Evolutionary conservation across 2,113 vertebrate genomes (phyloP).

Genomic region (Grus americana): DNA sequence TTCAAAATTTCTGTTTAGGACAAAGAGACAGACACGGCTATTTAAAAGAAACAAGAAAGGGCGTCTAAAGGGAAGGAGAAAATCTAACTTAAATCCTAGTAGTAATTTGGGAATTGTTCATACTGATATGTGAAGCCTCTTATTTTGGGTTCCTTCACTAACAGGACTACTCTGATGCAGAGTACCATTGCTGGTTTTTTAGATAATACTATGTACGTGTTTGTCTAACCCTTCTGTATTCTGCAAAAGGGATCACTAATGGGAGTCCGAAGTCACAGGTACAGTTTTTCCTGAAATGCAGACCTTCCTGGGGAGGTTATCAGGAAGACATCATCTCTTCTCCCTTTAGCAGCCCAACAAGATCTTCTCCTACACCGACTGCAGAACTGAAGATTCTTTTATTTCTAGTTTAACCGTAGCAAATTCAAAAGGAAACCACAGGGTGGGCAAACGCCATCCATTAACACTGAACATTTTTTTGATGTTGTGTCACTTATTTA

Average conservation of each 20-base stretch:
- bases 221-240: not conserved
- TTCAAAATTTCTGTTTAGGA: not conserved
- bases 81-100: not conserved
- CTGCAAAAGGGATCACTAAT: not conserved
- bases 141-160: not conserved
- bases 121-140: not conserved
- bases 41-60: not conserved
- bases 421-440: not conserved
- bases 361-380: not conserved
- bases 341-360: not conserved
- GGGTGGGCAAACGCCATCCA: not conserved
- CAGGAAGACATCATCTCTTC: not conserved
- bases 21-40: not conserved
- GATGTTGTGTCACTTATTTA: not conserved
- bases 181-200: not conserved
- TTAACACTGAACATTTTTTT: not conserved
- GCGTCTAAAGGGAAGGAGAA: not conserved
- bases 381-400: not conserved
- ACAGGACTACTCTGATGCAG: not conserved
- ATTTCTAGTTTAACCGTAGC: not conserved
- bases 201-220: fast-evolving
- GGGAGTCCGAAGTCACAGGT: not conserved
- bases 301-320: not conserved
- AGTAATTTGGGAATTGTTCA: not conserved
- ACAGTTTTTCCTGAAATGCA: not conserved